Base-by-base conservation (phyloP, 2,797 vertebrate species). In the Catostomus latipinnis region DNA sequence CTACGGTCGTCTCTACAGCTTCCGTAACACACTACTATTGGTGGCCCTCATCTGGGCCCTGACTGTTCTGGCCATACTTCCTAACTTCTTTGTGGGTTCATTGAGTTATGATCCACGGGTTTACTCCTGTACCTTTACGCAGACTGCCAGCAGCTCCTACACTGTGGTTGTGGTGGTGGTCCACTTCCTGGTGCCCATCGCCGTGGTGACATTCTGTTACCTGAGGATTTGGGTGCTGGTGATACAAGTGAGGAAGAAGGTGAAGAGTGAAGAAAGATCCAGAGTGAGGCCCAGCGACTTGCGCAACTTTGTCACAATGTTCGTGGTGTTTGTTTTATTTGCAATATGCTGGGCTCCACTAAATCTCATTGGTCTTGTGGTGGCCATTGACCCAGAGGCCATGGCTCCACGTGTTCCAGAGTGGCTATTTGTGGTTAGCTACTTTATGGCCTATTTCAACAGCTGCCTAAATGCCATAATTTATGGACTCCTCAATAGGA, bases 361-460 rank as follows among this genome's bases (percentile, higher is more conserved):
- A 0, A 96, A 96, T 88, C 89, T 95, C 57, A 95, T 96, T 43
- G 95, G 95, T 48, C 86, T 96, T 67, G 91, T 91, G 0, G 95
- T 96, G 76, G 94, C 94, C 13, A 90, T 94, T 12, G 85, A 94
- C 82, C 95, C 95, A 0, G 63, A 91, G 13, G 91, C 71, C 1
- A 91, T 94, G 71, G 91, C 84, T 0, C 92, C 94, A 0, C 91
- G 65, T 5, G 91, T 94, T 82, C 93, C 94, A 0, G 94, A 94
- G 86, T 94, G 94, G 94, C 92, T 94, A 1, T 94, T 94, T 62
- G 93, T 94, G 76, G 92, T 94, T 84, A 94, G 94, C 88, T 94
- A 96, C 87, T 96, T 96, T 82, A 95, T 95, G 94, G 94, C 95
- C 50, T 95, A 95, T 84, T 95, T 95, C 82, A 94, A 94, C 82